Conservation (phyloP, 2,888 invertebrate species). For the Drosophila acutilabella region DNA sequence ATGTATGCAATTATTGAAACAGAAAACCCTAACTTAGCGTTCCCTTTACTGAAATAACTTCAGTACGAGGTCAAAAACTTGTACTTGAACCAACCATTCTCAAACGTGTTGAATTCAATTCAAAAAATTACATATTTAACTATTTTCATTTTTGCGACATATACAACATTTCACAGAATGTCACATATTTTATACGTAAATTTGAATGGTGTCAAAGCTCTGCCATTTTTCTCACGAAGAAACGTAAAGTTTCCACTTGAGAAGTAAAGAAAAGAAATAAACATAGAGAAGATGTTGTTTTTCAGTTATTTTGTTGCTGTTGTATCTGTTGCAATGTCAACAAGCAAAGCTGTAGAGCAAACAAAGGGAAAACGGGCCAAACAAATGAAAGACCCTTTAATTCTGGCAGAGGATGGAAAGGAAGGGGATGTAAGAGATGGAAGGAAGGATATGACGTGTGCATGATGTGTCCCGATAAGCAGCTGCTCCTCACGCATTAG, state of each 20-base stretch:
- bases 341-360: slow-evolving; percentile 34
- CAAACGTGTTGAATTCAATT: too few species aligned
- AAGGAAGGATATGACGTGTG: slow-evolving; percentile 27
- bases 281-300: slow-evolving; percentile 12
- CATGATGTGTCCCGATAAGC: slow-evolving; percentile 54
- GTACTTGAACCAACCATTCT: neutral
- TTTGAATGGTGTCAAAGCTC: slow-evolving; percentile 44
- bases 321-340: slow-evolving; percentile 49
- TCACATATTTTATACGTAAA: slow-evolving; percentile 10
- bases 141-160: too few species aligned
- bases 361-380: slow-evolving; percentile 12
- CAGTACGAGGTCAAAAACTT: neutral
- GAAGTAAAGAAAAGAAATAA: slow-evolving; percentile 27
- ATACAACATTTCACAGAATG: neutral
- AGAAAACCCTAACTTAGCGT: neutral
- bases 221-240: slow-evolving; percentile 32
- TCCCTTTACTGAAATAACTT: too few species aligned
- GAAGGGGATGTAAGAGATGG: neutral
- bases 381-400: slow-evolving; percentile 16
- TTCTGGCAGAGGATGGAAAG: neutral
- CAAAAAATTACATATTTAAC: too few species aligned
- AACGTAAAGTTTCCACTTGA: slow-evolving; percentile 31
- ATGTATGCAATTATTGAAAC: neutral
- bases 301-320: slow-evolving; percentile 11
- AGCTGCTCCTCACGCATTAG: slow-evolving; percentile 49